A percentile compares a stretch with the other conserved stretches of the same genome.
phyloP scores from a whole-genome alignment of 2,888 invertebrate genomes.

The Capitulum mitella region DNA sequence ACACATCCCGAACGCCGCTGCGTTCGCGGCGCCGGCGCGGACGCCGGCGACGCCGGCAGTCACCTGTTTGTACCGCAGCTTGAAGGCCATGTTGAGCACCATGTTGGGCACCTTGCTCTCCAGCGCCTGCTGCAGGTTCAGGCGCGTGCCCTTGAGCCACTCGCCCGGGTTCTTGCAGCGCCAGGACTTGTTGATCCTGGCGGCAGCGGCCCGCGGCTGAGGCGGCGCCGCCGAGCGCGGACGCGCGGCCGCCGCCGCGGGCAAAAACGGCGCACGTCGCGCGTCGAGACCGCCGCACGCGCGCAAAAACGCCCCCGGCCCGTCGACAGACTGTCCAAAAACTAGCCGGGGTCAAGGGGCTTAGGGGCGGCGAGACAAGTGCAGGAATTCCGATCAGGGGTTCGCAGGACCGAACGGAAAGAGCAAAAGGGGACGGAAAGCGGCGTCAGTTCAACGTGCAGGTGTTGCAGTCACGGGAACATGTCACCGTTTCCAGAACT shows the following conservation, averaged over 20 bases:
- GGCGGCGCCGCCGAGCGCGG: neutral
- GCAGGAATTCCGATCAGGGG: too few species aligned
- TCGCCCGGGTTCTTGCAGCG: conserved; percentile 36
- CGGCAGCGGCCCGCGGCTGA: neutral
- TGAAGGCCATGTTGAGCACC: conserved; percentile 83
- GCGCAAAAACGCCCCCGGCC: neutral
- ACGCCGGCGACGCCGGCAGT: conserved; percentile 21
- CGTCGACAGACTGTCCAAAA: too few species aligned
- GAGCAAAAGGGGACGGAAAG: too few species aligned
- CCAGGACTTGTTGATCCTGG: conserved; percentile 36
- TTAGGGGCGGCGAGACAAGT: too few species aligned
- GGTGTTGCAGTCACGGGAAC: too few species aligned
- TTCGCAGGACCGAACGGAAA: too few species aligned
- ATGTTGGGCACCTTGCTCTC: conserved; percentile 81
- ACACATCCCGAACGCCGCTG: neutral
- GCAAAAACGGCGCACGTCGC: neutral
- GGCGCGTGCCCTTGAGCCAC: conserved; percentile 61
- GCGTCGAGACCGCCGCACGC: neutral
- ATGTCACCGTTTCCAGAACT: too few species aligned
- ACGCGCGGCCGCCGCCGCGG: neutral
- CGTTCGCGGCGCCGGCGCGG: neutral
- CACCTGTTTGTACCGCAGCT: conserved; percentile 45
- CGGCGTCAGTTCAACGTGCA: too few species aligned
- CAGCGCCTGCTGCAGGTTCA: conserved; percentile 80
- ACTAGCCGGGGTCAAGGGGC: too few species aligned